phyloP scores from a whole-genome alignment of 2,113 vertebrate species.

The Amia ocellicauda region DNA sequence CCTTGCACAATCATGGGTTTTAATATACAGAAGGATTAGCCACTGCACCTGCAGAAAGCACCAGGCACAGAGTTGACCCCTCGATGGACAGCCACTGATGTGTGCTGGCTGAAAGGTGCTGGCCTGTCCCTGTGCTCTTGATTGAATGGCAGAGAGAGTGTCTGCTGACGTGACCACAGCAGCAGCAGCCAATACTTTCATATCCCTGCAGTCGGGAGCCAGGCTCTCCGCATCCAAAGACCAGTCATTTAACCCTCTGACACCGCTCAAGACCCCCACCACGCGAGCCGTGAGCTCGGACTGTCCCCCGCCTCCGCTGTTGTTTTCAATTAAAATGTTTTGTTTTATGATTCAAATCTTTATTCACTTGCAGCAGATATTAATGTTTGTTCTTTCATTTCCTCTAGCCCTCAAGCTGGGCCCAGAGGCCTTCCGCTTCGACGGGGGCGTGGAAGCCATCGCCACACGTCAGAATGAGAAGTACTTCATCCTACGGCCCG shows the following conservation, averaged over 20 bases:
- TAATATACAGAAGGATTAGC: no score
- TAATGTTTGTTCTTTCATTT: slow-evolving; percentile 22
- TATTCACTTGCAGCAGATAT: no score
- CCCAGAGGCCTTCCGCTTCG: slow-evolving; percentile 94
- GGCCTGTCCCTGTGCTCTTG: not conserved
- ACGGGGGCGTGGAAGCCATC: slow-evolving; percentile 95
- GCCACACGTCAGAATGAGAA: slow-evolving; percentile 97
- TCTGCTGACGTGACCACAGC: not conserved
- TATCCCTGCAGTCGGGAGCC: not conserved
- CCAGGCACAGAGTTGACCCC: no score
- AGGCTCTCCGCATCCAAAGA: not conserved
- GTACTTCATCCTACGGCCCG: slow-evolving; percentile 94
- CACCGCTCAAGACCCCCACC: not conserved
- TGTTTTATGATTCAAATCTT: no score
- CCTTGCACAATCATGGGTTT: no score
- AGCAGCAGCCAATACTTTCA: not conserved
- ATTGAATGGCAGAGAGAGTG: not conserved
- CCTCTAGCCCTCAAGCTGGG: slow-evolving; percentile 90
- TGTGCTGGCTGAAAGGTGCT: no score
- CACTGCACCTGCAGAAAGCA: no score
- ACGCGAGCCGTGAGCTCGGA: no score
- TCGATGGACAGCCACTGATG: no score
- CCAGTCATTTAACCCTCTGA: not conserved
- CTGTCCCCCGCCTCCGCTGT: no score
- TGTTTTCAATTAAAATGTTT: no score